Evolutionary conservation across 2,113 vertebrate genomes (phyloP).

Genomic region (Nesogale talazaci): DNA sequence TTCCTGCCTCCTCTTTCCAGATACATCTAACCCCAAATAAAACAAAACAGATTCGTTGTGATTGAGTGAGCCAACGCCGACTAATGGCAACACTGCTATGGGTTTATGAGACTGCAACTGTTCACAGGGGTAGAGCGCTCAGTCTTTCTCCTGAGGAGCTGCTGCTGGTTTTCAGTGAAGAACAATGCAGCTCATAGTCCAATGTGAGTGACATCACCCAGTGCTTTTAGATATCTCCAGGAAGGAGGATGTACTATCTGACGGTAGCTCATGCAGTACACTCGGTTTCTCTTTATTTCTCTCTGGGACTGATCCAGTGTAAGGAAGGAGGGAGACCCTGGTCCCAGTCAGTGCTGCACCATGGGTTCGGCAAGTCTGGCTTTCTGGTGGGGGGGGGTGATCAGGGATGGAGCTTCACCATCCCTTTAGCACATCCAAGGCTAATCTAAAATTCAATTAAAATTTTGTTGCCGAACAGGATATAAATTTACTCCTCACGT

Average conservation of each 20-base stretch:
- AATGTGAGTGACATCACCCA: too few relatives aligned
- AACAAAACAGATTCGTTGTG: too few relatives aligned
- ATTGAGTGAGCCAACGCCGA: too few relatives aligned
- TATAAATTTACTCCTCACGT: background rate
- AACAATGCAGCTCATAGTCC: too few relatives aligned
- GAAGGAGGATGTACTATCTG: background rate
- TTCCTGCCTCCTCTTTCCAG: too few relatives aligned
- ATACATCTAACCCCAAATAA: too few relatives aligned
- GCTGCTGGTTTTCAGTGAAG: too few relatives aligned
- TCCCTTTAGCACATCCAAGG: slow-evolving; percentile 12
- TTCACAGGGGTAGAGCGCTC: too few relatives aligned
- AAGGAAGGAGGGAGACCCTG: background rate
- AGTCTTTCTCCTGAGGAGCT: too few relatives aligned
- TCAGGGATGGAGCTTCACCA: background rate
- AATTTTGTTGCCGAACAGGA: slow-evolving; percentile 30
- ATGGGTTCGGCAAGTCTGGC: background rate
- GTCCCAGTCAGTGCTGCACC: background rate
- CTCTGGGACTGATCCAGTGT: background rate
- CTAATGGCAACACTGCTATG: too few relatives aligned
- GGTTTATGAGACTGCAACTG: too few relatives aligned
- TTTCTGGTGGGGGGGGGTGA: background rate
- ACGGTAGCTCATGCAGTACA: background rate
- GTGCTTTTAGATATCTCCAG: background rate
- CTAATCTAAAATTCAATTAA: slow-evolving; percentile 17
- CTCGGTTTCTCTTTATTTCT: background rate